phyloP scores from a whole-genome alignment of 2,888 invertebrate species.

The Oscheius myriophilus region DNA sequence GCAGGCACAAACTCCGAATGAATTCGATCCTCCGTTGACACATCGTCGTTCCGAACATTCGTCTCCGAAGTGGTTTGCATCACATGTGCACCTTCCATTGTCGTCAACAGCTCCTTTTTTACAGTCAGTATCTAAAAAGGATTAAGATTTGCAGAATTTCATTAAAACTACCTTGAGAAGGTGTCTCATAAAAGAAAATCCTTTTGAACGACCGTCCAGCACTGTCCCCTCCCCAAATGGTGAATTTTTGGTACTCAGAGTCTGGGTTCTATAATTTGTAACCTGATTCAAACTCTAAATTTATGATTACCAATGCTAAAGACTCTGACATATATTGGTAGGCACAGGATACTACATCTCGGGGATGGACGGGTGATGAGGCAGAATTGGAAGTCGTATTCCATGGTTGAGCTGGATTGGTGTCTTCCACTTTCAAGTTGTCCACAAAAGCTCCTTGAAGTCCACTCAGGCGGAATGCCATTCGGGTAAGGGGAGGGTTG shows the following conservation, averaged over 20 bases:
- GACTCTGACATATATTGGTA: slow-evolving; percentile 2
- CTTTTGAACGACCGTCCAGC: not conserved
- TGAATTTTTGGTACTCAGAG: not conserved
- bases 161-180: not conserved
- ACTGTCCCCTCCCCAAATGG: not conserved
- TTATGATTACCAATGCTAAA: not conserved
- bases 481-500: no score
- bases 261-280: no score
- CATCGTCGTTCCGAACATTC: slow-evolving; percentile 7
- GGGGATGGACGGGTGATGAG: not conserved
- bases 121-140: no score
- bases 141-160: no score
- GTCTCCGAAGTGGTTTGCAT: slow-evolving; percentile 6
- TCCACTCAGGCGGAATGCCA: no score
- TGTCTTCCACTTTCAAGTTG: no score
- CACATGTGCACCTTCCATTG: slow-evolving; percentile 2
- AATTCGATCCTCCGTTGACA: slow-evolving; percentile 10
- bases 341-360: slow-evolving; percentile 1
- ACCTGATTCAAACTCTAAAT: no score
- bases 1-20: slow-evolving; percentile 18
- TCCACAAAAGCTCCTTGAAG: no score
- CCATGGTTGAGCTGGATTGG: not conserved
- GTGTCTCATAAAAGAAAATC: slow-evolving; percentile 6
- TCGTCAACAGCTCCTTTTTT: no score
- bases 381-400: not conserved